phyloP scores from a whole-genome alignment of 2,797 vertebrate species.

The Myripristis jacobus region DNA sequence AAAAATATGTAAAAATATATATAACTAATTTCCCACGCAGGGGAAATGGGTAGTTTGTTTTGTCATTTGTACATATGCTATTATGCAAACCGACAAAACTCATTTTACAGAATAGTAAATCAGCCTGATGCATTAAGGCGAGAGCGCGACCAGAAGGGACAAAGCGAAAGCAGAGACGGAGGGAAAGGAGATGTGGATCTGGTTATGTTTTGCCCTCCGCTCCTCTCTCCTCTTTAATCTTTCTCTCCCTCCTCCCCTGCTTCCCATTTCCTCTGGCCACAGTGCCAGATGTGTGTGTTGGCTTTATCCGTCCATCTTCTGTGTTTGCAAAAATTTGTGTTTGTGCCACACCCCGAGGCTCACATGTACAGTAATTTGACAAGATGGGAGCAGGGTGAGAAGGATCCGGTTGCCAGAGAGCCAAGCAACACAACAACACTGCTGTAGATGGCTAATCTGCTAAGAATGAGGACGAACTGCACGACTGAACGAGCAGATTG shows the following conservation, averaged over 20 bases:
- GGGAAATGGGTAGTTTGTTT: too few relatives aligned
- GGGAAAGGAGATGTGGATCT: too few relatives aligned
- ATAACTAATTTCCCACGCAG: too few relatives aligned
- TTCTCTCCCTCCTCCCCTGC: not conserved
- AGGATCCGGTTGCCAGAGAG: constrained; percentile 32
- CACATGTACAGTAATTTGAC: constrained; percentile 39
- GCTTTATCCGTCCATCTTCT: constrained; percentile 11
- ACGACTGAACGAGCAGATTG: too few relatives aligned
- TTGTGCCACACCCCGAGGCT: constrained; percentile 4
- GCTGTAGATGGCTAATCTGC: constrained; percentile 35
- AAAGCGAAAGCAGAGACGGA: too few relatives aligned
- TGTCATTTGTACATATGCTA: too few relatives aligned
- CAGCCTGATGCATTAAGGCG: not conserved
- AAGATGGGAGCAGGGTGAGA: constrained; percentile 19
- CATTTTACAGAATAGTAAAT: not conserved
- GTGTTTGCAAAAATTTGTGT: constrained; percentile 10
- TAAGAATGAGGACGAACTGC: too few relatives aligned
- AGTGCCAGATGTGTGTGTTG: not conserved
- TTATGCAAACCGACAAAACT: not conserved
- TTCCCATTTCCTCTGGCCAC: not conserved
- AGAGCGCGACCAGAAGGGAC: not conserved
- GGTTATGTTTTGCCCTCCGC: too few relatives aligned
- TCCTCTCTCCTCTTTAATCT: not conserved
- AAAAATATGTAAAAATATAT: too few relatives aligned
- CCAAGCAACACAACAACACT: constrained; percentile 8